Evolutionary conservation across 2,888 invertebrate species (phyloP).

Genomic region (Andrena marginata): DNA sequence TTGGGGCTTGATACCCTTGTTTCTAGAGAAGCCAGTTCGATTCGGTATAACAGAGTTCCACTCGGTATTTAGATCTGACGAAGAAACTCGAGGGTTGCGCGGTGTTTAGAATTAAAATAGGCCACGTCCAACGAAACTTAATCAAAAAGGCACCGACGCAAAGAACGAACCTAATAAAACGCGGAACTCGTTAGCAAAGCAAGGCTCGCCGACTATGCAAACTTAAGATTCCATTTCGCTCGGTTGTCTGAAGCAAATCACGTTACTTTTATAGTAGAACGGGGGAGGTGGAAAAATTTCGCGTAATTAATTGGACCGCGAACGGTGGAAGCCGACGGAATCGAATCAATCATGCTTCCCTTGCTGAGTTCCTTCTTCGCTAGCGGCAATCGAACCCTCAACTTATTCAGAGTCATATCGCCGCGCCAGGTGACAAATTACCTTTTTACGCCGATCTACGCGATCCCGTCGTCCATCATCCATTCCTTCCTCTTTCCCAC

Average conservation of each 20-base stretch:
- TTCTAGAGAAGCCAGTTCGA: too few species aligned
- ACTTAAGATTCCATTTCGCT: background rate
- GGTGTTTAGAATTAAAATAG: background rate
- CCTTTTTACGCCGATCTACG: slow-evolving; percentile 36
- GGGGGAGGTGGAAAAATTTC: background rate
- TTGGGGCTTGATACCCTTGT: too few species aligned
- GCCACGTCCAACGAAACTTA: background rate
- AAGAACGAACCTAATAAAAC: background rate
- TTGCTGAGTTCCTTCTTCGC: background rate
- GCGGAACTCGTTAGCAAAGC: background rate
- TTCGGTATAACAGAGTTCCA: too few species aligned
- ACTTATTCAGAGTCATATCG: slow-evolving; percentile 3
- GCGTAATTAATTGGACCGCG: background rate
- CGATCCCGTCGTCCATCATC: slow-evolving; percentile 55
- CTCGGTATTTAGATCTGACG: too few species aligned
- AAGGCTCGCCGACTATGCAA: background rate
- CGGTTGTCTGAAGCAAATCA: background rate
- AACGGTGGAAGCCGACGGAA: background rate
- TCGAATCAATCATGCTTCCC: slow-evolving; percentile 27
- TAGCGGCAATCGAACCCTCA: background rate
- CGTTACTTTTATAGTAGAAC: background rate
- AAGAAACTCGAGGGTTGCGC: too few species aligned
- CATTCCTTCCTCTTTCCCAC: background rate
- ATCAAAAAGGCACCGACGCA: background rate
- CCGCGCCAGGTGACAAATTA: slow-evolving; percentile 48